Evolutionary conservation across 1,140 invertebrate species (phyloP).

Genomic region (Tetramorium parvispinum): DNA sequence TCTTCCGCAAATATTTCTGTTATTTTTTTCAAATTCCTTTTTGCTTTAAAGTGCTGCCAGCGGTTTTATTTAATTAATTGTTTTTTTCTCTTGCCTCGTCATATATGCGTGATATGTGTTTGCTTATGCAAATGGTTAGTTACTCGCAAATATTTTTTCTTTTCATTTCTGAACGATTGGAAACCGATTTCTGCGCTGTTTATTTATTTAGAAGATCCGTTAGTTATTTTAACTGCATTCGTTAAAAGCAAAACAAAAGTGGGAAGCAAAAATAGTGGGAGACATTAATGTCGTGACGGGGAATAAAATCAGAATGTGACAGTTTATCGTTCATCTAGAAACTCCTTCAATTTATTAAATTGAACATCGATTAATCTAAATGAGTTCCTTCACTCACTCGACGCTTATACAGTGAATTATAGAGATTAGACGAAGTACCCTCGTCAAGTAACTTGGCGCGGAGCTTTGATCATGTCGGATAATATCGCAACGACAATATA

Average conservation of each 20-base stretch:
- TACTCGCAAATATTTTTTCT: not conserved
- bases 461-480: slow-evolving; percentile 33
- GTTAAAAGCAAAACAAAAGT: not conserved
- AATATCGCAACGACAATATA: slow-evolving; percentile 40
- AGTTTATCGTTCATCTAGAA: not conserved
- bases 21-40: not conserved
- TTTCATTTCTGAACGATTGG: not conserved
- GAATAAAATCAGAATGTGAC: not conserved
- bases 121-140: slow-evolving; percentile 4
- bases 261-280: not conserved
- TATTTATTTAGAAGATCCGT: slow-evolving; percentile 3
- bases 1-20: not conserved
- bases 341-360: not conserved
- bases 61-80: slow-evolving; percentile 8
- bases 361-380: slow-evolving; percentile 23
- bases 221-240: slow-evolving; percentile 3
- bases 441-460: slow-evolving; percentile 38
- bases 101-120: not conserved
- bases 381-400: not conserved
- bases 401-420: slow-evolving; percentile 8
- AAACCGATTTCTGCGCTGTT: not conserved
- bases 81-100: not conserved
- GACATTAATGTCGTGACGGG: not conserved
- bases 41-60: not conserved
- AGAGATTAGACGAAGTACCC: slow-evolving; percentile 53